phyloP scores from a whole-genome alignment of 2,797 vertebrate genomes.

The Basileuterus tristriatus region DNA sequence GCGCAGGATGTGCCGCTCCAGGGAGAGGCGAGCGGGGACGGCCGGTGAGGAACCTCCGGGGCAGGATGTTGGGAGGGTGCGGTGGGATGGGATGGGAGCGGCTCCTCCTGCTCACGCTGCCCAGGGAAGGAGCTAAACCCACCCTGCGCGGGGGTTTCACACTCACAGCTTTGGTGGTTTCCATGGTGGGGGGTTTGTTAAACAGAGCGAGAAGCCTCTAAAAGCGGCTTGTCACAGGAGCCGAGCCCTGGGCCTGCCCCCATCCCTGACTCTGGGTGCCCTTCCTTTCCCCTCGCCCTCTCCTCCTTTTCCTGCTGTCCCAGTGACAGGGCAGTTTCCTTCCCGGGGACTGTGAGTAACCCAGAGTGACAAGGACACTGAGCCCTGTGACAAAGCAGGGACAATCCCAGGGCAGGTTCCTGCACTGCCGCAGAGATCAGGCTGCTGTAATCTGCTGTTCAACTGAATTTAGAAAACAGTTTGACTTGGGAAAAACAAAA shows the following conservation, averaged over 20 bases:
- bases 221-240: not conserved
- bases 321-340: not conserved
- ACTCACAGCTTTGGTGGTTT: fast-evolving
- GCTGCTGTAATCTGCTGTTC: not conserved
- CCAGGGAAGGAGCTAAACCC: not conserved
- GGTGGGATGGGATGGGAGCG: too few species aligned
- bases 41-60: not conserved
- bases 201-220: not conserved
- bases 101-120: not conserved
- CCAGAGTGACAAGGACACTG: not conserved
- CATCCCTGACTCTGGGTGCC: not conserved
- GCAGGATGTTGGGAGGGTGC: not conserved
- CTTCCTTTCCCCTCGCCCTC: not conserved
- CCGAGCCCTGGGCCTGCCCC: not conserved
- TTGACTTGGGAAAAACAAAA: not conserved
- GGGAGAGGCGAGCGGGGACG: not conserved
- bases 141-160: fast-evolving
- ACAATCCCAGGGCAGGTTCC: not conserved
- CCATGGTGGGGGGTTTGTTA: not conserved
- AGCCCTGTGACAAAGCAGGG: not conserved
- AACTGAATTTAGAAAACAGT: not conserved
- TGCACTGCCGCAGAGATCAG: fast-evolving
- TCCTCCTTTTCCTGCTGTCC: slow-evolving; percentile 23
- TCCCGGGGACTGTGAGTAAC: not conserved
- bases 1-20: fast-evolving